Conservation (phyloP, 1,140 invertebrate genomes). For the Heliconius eleuchia region DNA sequence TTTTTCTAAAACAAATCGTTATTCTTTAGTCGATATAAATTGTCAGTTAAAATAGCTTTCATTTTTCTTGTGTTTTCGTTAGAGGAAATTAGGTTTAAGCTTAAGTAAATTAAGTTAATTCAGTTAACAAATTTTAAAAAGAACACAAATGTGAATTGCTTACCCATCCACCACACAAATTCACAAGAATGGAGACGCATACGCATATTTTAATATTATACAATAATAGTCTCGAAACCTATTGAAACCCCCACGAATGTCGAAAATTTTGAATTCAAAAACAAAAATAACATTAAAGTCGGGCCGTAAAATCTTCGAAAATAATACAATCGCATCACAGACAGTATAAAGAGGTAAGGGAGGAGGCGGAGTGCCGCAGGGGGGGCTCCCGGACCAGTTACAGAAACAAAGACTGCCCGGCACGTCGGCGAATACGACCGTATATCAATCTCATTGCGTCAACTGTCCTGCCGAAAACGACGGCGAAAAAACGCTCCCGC, state of each 20-base stretch:
- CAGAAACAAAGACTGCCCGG: constrained; percentile 76
- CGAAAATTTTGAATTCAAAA: constrained; percentile 57
- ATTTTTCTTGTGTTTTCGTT: not conserved
- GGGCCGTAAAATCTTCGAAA: constrained; percentile 61
- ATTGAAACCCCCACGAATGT: constrained; percentile 41
- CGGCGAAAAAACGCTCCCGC: constrained; percentile 64
- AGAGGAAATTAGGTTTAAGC: not conserved
- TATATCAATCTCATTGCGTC: constrained; percentile 79
- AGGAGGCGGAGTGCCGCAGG: constrained; percentile 48
- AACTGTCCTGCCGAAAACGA: constrained; percentile 76
- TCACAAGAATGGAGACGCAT: constrained; percentile 1
- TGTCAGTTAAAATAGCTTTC: no score
- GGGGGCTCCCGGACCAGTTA: constrained; percentile 60
- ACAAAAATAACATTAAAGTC: constrained; percentile 54
- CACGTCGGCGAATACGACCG: constrained; percentile 73
- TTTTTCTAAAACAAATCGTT: not conserved
- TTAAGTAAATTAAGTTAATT: not conserved
- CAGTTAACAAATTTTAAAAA: constrained; percentile 39
- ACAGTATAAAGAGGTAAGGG: constrained; percentile 68
- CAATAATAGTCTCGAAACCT: constrained; percentile 28
- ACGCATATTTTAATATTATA: constrained; percentile 18
- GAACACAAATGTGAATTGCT: not conserved
- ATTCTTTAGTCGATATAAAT: not conserved
- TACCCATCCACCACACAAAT: constrained; percentile 3
- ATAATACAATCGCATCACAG: constrained; percentile 67